Evolutionary conservation across 2,113 vertebrate species (phyloP), one percentile per base, ranked within the genome.

Genomic region (Takifugu flavidus): DNA sequence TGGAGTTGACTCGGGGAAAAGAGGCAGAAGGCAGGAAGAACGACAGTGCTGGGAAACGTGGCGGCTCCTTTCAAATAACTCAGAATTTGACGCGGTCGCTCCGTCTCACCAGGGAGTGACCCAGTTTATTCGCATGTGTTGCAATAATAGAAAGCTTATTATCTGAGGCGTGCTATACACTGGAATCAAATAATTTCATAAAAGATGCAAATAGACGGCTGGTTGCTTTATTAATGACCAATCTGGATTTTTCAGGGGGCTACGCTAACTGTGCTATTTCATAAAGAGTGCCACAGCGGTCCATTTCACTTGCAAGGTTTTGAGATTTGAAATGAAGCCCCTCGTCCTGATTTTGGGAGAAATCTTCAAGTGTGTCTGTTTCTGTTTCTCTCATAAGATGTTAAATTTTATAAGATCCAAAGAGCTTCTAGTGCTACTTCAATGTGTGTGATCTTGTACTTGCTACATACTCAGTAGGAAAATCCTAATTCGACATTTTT

Each of bases 121-220:
- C 15, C 46, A 54, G 44, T 77, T 77, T 59, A 54, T 61, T 39
- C 46, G 56, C 25, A 57, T 25, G 63, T 49, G 62, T 46, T 66
- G 44, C 44, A 15, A 45, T 45, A 45, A 45, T 45, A 45, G 3
- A 45, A 76, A 53, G 62, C 28, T 53, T 65, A 62, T 61, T 50
- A 56, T 15, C 15, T 7, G 54, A 67, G 46, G 45, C 12, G 44
- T n/a, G 47, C 7, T 15, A 47, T 5, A 12, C 47, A 8, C 7
- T 49, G 20, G 20, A 20, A n/a, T 53, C 49, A 50, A 52, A 44
- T 10, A 56, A 7, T 20, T 11, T 25, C 20, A 25, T 50, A 39
- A 39, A 39, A 39, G 34, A 39, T 39, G 34, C 34, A 39, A 39
- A 39, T 39, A 39, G 34, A 39, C 7, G 11, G 34, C 8, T 39